Evolutionary conservation across 1,140 invertebrate genomes (phyloP), one percentile per base, ranked within the genome.

Genomic region (Drosophila orosa): DNA sequence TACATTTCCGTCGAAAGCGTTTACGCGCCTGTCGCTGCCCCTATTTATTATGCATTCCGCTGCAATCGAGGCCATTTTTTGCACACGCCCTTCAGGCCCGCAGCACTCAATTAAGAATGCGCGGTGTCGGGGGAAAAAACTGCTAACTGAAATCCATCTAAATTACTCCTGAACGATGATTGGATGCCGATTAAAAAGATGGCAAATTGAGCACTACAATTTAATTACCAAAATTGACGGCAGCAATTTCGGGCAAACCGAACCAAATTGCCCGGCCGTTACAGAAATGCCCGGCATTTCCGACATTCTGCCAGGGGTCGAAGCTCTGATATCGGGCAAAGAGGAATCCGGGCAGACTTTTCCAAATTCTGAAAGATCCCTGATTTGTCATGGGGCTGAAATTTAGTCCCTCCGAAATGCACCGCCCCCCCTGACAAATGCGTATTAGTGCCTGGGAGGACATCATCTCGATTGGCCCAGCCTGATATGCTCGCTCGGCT

Each of bases 151-250:
- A 60, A 67, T 77, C 60, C 78, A 71, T 67, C 78, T 85, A 81
- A 76, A 76, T 76, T 76, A 67, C 61, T 76, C 27, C 19, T 35
- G 19, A 67, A 76, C 75, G 78, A 58, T 74, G 63, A 58, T 77
- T 67, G 60, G 54, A 42, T 35, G 57, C 33, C 42, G 55, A 66
- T 37, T 56, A 60, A 87, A 80, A 72, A 77, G 74, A 73, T 52
- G 63, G 44, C 62, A 76, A 87, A 82, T 86, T 74, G 78, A 67
- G 74, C 69, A 67, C 74, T 82, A 87, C 83, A 78, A 86, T 86
- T 86, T 87, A 80, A 86, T 86, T 82, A 83, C 83, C 71, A 67
- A 61, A 67, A 83, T 67, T 69, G 82, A 79, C 71, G 77, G 84
- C 75, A 50, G 44, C 45, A 55, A 87, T 80, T 86, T 75, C 68